Conservation (phyloP, 2,113 vertebrate genomes). For the Paratilapia polleni region DNA sequence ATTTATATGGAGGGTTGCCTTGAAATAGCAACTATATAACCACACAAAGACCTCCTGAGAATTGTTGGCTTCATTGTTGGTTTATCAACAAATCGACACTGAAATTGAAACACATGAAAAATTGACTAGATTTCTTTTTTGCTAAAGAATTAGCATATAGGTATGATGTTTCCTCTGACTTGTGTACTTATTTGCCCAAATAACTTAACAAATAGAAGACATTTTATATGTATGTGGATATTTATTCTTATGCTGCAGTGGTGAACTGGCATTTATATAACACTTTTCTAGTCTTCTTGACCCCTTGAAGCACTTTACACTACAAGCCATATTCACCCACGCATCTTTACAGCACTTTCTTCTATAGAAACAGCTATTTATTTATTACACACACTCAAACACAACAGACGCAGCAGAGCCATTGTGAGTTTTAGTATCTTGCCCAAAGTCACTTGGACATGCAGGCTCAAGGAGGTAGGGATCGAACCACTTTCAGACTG, state of each 20-base stretch:
- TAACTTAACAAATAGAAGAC: not conserved
- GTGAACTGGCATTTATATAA: not conserved
- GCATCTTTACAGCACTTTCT: not conserved
- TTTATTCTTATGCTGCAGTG: not conserved
- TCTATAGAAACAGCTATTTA: not conserved
- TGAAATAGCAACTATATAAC: not conserved
- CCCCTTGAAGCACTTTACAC: not conserved
- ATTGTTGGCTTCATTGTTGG: not conserved
- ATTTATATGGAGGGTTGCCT: slow-evolving; percentile 2
- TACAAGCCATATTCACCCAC: not conserved
- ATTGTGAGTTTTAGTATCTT: not conserved
- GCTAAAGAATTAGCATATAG: not conserved
- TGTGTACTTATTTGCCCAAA: not conserved
- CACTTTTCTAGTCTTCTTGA: not conserved
- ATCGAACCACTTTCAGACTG: not conserved
- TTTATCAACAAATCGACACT: not conserved
- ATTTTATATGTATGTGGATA: not conserved
- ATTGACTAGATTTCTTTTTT: not conserved
- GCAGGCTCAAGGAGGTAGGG: not conserved
- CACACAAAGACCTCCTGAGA: slow-evolving; percentile 1
- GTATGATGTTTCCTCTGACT: not conserved
- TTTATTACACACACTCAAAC: not conserved
- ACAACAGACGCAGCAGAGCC: not conserved
- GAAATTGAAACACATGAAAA: not conserved
- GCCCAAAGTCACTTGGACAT: not conserved